phyloP scores from a whole-genome alignment of 2,113 vertebrate genomes.

The Antigone vipio region DNA sequence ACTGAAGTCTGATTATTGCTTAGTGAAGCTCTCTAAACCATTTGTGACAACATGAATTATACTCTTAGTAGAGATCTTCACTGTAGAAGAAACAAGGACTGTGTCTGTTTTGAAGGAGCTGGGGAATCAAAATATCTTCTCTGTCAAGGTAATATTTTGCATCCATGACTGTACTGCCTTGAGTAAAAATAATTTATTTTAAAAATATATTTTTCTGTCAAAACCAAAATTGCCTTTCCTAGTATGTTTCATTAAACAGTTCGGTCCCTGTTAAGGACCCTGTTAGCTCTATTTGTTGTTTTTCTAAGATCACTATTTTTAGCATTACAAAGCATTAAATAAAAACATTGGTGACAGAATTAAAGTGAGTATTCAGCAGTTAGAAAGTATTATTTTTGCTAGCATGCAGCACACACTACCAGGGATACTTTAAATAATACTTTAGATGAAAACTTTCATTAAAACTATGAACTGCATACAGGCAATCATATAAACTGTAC shows the following conservation, averaged over 20 bases:
- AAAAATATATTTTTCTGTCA: background rate
- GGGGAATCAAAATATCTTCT: background rate
- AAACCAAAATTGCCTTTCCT: background rate
- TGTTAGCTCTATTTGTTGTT: background rate
- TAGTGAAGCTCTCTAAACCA: background rate
- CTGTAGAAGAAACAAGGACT: background rate
- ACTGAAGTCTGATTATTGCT: background rate
- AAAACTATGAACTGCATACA: background rate
- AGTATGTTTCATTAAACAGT: background rate
- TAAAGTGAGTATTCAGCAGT: background rate
- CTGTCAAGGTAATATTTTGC: background rate
- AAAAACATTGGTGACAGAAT: background rate
- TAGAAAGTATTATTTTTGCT: background rate
- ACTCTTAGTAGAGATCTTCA: background rate
- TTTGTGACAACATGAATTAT: background rate
- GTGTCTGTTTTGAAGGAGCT: background rate
- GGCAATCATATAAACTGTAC: background rate
- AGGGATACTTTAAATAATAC: background rate
- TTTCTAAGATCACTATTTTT: background rate
- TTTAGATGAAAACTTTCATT: background rate
- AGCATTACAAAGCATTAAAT: background rate
- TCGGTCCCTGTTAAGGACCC: background rate
- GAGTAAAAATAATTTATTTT: background rate
- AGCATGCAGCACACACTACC: background rate
- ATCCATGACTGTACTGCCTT: background rate